A percentile compares a stretch with the other conserved stretches of the same genome.
phyloP scores from a whole-genome alignment of 2,888 invertebrate species.

The Drosophila borealis region DNA sequence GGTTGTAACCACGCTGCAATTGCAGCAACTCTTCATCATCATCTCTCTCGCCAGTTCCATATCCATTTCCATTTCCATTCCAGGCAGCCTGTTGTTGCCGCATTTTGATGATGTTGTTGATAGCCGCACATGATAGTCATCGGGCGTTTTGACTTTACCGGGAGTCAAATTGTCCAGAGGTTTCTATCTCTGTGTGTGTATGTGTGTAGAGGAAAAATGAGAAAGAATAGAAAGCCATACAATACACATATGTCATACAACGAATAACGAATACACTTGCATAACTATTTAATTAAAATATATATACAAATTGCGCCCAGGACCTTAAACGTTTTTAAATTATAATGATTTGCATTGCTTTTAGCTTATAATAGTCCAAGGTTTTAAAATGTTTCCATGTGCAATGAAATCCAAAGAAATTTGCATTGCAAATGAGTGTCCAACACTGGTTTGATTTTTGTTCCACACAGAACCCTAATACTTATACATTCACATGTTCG shows the following conservation, averaged over 20 bases:
- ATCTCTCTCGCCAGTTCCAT: conserved; percentile 13
- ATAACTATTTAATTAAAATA: not conserved
- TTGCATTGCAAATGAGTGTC: not conserved
- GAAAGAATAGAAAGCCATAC: conserved; percentile 22
- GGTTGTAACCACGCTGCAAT: conserved; percentile 72
- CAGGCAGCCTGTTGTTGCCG: conserved; percentile 41
- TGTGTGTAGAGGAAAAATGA: conserved; percentile 7
- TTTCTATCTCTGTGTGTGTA: conserved; percentile 3
- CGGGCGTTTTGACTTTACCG: conserved; percentile 53
- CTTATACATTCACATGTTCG: too few species aligned
- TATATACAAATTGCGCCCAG: too few species aligned
- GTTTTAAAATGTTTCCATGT: not conserved
- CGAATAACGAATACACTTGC: conserved; percentile 27
- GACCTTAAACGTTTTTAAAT: not conserved
- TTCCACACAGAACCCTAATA: too few species aligned
- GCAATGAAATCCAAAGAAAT: too few species aligned
- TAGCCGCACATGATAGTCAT: conserved; percentile 75
- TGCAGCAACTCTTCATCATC: conserved; percentile 61
- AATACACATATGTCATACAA: not conserved
- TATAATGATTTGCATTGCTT: not conserved
- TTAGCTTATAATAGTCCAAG: too few species aligned
- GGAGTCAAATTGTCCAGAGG: conserved; percentile 46
- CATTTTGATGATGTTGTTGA: conserved; percentile 79
- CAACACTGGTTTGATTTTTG: not conserved
- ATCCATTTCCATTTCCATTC: conserved; percentile 26